phyloP scores from a whole-genome alignment of 2,888 invertebrate species.

The Eristalis pertinax region DNA sequence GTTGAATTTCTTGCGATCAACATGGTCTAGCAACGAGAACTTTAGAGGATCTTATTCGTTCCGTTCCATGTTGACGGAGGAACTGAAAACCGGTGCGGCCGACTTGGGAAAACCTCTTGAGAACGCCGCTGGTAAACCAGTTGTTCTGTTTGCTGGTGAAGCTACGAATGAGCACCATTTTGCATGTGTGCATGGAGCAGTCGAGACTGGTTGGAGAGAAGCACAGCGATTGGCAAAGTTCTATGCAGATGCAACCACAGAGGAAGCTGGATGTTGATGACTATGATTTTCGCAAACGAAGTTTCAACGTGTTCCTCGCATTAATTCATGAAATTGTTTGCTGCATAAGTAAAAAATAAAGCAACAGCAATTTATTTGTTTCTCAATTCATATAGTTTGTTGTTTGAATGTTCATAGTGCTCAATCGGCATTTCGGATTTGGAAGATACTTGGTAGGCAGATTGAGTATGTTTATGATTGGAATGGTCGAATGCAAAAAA shows the following conservation, averaged over 20 bases:
- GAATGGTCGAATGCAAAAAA: no score
- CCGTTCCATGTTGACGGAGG: conserved; percentile 84
- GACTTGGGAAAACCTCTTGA: conserved; percentile 82
- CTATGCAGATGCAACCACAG: conserved; percentile 73
- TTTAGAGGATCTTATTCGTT: conserved; percentile 87
- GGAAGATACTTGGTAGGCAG: no score
- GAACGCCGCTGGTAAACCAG: conserved; percentile 80
- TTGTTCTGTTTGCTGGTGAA: conserved; percentile 87
- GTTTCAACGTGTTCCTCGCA: no score
- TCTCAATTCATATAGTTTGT: no score
- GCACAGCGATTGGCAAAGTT: conserved; percentile 84
- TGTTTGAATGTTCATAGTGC: no score
- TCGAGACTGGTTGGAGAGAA: conserved; percentile 88
- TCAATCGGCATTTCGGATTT: no score
- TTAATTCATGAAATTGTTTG: no score
- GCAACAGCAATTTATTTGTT: no score
- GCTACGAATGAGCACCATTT: conserved; percentile 86
- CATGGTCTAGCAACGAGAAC: conserved; percentile 85
- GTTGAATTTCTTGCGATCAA: conserved; percentile 81
- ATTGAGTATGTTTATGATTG: no score
- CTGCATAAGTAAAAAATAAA: no score
- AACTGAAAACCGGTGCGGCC: conserved; percentile 82
- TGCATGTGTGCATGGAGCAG: conserved; percentile 88
- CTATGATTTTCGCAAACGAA: no score
- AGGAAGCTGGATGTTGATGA: conserved; percentile 59